These are phyloP conservation scores for Crambe crambe DNA, from an alignment of 37 sponge, comb jelly and placozoan species.

Conservation along the genomic window DNA sequence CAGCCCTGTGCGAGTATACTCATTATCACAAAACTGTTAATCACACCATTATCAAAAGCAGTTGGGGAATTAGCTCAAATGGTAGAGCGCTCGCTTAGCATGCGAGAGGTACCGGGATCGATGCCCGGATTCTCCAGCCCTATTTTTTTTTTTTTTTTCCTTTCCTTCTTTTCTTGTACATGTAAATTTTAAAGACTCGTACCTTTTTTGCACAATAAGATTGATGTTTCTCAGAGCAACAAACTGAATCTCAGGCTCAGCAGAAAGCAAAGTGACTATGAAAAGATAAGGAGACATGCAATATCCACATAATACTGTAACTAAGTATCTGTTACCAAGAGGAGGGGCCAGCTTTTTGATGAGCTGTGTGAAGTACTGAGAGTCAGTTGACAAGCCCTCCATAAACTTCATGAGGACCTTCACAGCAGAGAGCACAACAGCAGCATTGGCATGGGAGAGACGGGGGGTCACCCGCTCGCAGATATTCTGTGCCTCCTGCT, in stretches of 20 bases:
- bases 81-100: no score
- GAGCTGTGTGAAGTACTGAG: slow-evolving; percentile 66
- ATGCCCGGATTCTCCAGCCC: slow-evolving; percentile 30
- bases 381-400: slow-evolving; percentile 76
- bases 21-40: background rate
- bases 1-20: slow-evolving; percentile 63
- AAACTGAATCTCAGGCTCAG: slow-evolving; percentile 98
- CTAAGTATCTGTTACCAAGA: slow-evolving; percentile 85
- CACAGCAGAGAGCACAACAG: slow-evolving; percentile 97
- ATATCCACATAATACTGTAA: background rate
- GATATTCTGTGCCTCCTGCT: slow-evolving; percentile 93
- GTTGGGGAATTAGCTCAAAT: slow-evolving; percentile 51
- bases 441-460: slow-evolving; percentile 97
- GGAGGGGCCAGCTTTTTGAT: slow-evolving; percentile 94
- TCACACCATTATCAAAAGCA: background rate
- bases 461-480: slow-evolving; percentile 98
- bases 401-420: slow-evolving; percentile 95
- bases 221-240: slow-evolving; percentile 98
- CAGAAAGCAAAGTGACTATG: slow-evolving; percentile 89
- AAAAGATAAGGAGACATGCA: background rate
- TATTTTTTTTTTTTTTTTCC: no score
- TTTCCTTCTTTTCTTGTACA: no score
- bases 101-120: no score
- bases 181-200: no score
- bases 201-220: slow-evolving; percentile 97